A percentile compares a stretch with the other conserved stretches of the same genome.
Conservation (phyloP, 2,113 vertebrate species). For the Archocentrus centrarchus region DNA sequence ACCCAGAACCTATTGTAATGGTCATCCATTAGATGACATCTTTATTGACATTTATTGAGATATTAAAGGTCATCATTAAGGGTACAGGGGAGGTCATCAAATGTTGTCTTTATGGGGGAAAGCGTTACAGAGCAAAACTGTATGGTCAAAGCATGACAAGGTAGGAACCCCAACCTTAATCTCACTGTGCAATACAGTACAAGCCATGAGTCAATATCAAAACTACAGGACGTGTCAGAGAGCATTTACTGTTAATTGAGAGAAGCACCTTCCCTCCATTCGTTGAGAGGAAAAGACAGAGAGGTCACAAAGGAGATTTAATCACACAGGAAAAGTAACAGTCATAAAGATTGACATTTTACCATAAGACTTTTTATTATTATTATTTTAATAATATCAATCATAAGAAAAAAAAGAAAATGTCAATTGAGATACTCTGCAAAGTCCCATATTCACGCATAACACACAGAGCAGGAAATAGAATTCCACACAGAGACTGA, state of each 20-base stretch:
- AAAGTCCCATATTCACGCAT: slow-evolving; percentile 15
- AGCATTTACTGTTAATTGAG: neutral
- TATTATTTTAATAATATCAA: slow-evolving; percentile 28
- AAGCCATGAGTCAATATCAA: neutral
- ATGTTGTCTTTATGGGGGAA: too few species aligned
- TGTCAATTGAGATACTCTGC: neutral
- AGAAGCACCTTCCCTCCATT: neutral
- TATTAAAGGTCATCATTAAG: too few species aligned
- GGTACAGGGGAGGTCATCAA: too few species aligned
- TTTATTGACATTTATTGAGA: too few species aligned
- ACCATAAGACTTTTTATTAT: neutral
- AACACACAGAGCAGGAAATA: neutral
- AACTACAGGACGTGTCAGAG: neutral
- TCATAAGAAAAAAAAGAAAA: neutral
- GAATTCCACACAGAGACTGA: slow-evolving; percentile 36
- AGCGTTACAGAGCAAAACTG: neutral
- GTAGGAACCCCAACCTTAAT: neutral
- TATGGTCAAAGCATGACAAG: neutral
- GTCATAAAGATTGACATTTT: slow-evolving; percentile 46
- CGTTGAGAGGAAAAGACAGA: slow-evolving; percentile 9
- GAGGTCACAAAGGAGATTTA: slow-evolving; percentile 1
- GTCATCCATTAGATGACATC: too few species aligned
- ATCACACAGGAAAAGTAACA: slow-evolving; percentile 3
- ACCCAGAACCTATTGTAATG: too few species aligned
- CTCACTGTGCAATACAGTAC: neutral